Base-by-base conservation (phyloP, 2,888 invertebrate species). In the Danaus chrysippus region DNA sequence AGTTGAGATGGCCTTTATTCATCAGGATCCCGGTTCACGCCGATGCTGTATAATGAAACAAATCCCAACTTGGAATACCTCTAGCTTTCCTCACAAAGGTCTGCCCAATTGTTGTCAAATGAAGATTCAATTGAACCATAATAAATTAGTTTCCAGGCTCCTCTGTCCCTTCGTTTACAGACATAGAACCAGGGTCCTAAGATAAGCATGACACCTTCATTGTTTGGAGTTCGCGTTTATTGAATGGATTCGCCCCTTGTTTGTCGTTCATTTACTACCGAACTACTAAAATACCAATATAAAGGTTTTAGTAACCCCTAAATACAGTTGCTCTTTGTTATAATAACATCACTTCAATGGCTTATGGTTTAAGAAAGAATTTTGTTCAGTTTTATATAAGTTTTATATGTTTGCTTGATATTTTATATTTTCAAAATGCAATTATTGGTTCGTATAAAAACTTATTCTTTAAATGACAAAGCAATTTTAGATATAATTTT, bases 71-170 rank as follows among this genome's bases (percentile, higher is more conserved):
- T 67, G 63, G 66, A 68, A 69, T 68, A 70, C 69, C 75, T 76
- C 71, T 69, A 73, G 76, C 73, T 74, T 72, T 68, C 71, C 73
- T 75, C 73, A 83, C 85, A 83, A 84, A 83, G 82, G 77, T 73
- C 79, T 74, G 73, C 79, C 83, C 84, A 83, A 84, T 86, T 83
- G 86, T 87, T 85, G 87, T 87, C 85, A 83, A 86, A 86, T 87
- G 87, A 88, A 87, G 84, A 89, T 88, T 88, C 89, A 87, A 89
- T 88, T 87, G 88, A 80, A 73, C 74, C 76, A 84, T 83, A 74
- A 79, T 80, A 78, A 78, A 80, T 80, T 78, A 76, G 76, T 72
- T 68, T 63, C 46, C 62, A 61, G 67, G 67, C 67, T 65, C 64
- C 59, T 70, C 74, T 68, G 76, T 78, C 83, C 83, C 83, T 84